These are phyloP conservation scores for Notarius quadriscutis DNA, from an alignment of 2,113 vertebrate species.

Conservation along the genomic window DNA sequence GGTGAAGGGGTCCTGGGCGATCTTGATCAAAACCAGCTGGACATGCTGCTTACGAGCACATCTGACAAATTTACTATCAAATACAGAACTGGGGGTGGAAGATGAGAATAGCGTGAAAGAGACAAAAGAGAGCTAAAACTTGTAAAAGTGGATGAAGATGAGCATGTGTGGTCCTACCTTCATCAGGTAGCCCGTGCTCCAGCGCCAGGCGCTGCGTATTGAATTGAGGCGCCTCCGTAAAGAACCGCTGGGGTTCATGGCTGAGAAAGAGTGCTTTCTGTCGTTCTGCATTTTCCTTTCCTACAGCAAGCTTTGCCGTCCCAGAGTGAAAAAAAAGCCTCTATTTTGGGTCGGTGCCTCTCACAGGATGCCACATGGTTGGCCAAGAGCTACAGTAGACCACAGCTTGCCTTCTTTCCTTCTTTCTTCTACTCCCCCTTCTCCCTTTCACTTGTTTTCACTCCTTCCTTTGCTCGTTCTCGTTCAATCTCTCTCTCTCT, in stretches of 20 bases:
- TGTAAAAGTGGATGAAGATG: background rate
- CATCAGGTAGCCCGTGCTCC: constrained; percentile 79
- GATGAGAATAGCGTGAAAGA: constrained; percentile 41
- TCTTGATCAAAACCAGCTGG: constrained; percentile 80
- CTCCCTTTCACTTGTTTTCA: constrained; percentile 52
- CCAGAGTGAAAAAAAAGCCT: constrained; percentile 41
- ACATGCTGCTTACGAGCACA: constrained; percentile 71
- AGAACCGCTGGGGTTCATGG: constrained; percentile 72
- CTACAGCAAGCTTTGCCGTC: constrained; percentile 20
- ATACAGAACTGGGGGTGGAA: constrained; percentile 50
- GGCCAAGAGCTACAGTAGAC: constrained; percentile 56
- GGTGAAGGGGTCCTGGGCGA: constrained; percentile 59
- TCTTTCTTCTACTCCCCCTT: constrained; percentile 54
- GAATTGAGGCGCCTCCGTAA: constrained; percentile 74
- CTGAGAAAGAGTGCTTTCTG: constrained; percentile 49
- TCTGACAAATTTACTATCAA: constrained; percentile 73
- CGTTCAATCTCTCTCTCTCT: constrained; percentile 36
- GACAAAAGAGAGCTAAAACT: constrained; percentile 23
- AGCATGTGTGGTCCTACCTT: constrained; percentile 49
- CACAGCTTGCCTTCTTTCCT: constrained; percentile 50
- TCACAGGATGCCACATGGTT: constrained; percentile 62
- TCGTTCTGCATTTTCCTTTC: constrained; percentile 44
- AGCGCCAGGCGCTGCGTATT: constrained; percentile 73
- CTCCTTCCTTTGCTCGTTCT: constrained; percentile 48
- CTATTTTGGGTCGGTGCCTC: constrained; percentile 66